Evolutionary conservation across 2,113 vertebrate species (phyloP), one percentile per base, ranked within the genome.

Genomic region (Hystrix cristata): DNA sequence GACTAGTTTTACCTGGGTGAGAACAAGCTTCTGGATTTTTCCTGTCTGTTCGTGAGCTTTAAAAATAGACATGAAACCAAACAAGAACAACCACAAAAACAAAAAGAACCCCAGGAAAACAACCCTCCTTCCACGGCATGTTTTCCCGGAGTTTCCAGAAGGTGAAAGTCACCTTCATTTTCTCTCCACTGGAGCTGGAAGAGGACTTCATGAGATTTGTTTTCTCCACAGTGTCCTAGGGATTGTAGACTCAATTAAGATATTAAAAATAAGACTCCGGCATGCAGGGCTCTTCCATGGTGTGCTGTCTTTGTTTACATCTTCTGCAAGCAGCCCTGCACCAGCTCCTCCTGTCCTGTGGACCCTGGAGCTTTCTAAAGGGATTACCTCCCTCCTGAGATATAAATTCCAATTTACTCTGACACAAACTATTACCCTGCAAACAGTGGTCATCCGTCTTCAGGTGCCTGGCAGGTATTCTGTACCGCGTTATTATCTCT

Each of bases 381-480:
- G 86, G 43, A 48, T 55, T 23, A 53, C 59, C 92, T 89, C 92
- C 92, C 97, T 94, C 87, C 87, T 2, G 85, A 92, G 95, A 74
- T 14, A 97, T 83, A 92, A 94, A 97, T 97, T 94, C 96, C 96
- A 94, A 85, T 97, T 97, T 92, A 38, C 60, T 57, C 48, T 59
- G 97, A 97, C 95, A 95, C 76, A 78, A 90, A 72, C 81, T 43
- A 87, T 97, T 95, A 87, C 46, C 38, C 48, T 8, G 91, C 34
- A 76, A 92, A 85, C 94, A 5, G 87, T 25, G 93, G 96, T 25
- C 96, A 65, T 88, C 97, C 1, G n/a, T 97, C 96, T 96, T 57
- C 46, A 4, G 80, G 79, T 2, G 85, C 27, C 79, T 71, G 74
- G 64, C 85, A n/a, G 93, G 21, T 7, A 1, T 67, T 90, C 81